Evolutionary conservation across 2,888 invertebrate genomes (phyloP).

Genomic region (Imbricaverruca yamaguchii): DNA sequence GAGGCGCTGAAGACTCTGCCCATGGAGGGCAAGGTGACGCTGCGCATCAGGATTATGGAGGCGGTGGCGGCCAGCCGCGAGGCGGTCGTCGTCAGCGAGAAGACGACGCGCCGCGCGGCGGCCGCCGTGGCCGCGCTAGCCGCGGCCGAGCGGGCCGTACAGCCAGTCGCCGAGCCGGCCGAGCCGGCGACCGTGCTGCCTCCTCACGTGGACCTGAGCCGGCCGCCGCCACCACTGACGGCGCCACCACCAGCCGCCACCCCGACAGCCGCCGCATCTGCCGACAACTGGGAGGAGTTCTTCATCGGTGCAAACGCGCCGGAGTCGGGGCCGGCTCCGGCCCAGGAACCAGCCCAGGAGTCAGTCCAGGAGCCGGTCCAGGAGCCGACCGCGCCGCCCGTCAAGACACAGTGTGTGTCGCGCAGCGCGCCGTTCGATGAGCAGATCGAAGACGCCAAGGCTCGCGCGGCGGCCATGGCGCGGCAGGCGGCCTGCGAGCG

Average conservation of each 20-base stretch:
- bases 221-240: background rate
- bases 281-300: background rate
- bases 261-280: background rate
- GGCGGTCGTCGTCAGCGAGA: too few relatives aligned
- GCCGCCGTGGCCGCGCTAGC: background rate
- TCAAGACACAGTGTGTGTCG: conserved; percentile 7
- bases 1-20: background rate
- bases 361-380: background rate
- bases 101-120: background rate
- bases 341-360: background rate
- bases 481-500: background rate
- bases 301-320: background rate
- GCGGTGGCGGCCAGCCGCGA: background rate
- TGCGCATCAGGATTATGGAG: conserved; percentile 1
- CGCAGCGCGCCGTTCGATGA: background rate
- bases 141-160: background rate
- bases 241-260: background rate
- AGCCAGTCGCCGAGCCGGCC: too few relatives aligned
- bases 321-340: background rate
- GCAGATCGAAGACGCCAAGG: background rate
- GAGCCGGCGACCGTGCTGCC: background rate
- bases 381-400: conserved; percentile 4
- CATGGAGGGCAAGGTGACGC: conserved; percentile 4
- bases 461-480: conserved; percentile 13
- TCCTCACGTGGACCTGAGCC: background rate